Evolutionary conservation across 2,888 invertebrate genomes (phyloP).

Genomic region (Diploptera punctata): DNA sequence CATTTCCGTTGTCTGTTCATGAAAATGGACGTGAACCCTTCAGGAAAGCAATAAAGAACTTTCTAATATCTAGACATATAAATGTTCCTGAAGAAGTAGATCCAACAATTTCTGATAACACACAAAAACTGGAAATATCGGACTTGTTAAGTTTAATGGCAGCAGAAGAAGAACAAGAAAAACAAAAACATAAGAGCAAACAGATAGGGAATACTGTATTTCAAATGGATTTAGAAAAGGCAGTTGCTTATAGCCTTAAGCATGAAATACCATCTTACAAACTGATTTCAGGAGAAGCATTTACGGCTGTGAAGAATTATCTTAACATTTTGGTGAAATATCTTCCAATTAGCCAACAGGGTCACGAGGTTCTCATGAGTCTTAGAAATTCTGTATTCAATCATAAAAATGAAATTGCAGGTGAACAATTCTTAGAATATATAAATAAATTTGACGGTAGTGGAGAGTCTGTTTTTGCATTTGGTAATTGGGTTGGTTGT

Average conservation of each 20-base stretch:
- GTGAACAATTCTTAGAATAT: constrained; percentile 65
- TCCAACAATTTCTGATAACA: constrained; percentile 49
- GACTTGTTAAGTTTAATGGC: constrained; percentile 37
- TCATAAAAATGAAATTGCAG: constrained; percentile 59
- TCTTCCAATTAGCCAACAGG: constrained; percentile 78
- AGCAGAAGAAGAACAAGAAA: constrained; percentile 39
- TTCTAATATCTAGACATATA: constrained; percentile 39
- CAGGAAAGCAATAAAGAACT: constrained; percentile 55
- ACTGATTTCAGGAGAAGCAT: constrained; percentile 71
- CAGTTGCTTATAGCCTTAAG: constrained; percentile 80
- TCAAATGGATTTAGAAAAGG: constrained; percentile 87
- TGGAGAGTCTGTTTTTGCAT: constrained; percentile 55
- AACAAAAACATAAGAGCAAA: constrained; percentile 50
- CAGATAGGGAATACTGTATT: constrained; percentile 69
- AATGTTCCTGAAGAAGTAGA: constrained; percentile 42
- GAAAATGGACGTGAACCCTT: constrained; percentile 57
- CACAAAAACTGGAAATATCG: constrained; percentile 53
- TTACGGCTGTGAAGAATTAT: constrained; percentile 77
- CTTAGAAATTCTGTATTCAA: constrained; percentile 62
- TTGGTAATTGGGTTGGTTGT: constrained; percentile 78
- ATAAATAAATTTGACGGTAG: constrained; percentile 61
- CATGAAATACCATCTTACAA: constrained; percentile 82
- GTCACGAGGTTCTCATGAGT: constrained; percentile 68
- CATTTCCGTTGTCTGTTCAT: constrained; percentile 55
- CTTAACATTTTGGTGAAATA: constrained; percentile 73